Evolutionary conservation across 2,113 vertebrate genomes (phyloP).

Genomic region (Thermophis baileyi): DNA sequence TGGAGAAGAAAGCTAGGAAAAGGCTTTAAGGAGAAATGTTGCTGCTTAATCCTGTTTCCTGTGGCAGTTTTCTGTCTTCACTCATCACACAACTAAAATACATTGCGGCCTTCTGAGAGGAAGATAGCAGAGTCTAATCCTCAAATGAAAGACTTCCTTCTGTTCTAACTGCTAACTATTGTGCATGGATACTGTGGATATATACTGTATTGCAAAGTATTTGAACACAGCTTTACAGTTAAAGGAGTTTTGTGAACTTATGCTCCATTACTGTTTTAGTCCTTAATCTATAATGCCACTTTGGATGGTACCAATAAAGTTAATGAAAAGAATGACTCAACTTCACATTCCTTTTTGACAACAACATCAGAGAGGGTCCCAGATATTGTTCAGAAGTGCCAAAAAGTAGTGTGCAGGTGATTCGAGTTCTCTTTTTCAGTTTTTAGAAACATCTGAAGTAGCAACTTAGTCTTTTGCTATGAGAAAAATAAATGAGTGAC

Average conservation of each 20-base stretch:
- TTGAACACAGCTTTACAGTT: not conserved
- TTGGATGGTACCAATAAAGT: not conserved
- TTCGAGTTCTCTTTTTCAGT: not conserved
- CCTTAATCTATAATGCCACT: not conserved
- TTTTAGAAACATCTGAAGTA: not conserved
- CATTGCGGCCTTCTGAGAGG: not conserved
- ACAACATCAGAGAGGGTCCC: not conserved
- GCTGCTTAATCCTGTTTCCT: constrained; percentile 4
- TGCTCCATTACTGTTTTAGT: not conserved
- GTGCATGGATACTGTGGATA: not conserved
- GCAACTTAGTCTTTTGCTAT: not conserved
- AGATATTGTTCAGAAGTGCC: not conserved
- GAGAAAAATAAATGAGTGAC: not conserved
- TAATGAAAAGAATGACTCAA: not conserved
- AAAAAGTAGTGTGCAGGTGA: not conserved
- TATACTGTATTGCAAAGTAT: not conserved
- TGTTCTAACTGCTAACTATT: not conserved
- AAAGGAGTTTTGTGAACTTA: not conserved
- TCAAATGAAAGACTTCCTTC: not conserved
- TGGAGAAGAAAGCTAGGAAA: not conserved
- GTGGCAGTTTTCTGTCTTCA: not conserved
- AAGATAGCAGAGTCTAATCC: not conserved
- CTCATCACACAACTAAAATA: not conserved
- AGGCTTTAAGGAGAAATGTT: not conserved
- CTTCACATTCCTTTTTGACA: not conserved